phyloP scores from a whole-genome alignment of 2,797 vertebrate species.

The Otolemur crassicaudatus region DNA sequence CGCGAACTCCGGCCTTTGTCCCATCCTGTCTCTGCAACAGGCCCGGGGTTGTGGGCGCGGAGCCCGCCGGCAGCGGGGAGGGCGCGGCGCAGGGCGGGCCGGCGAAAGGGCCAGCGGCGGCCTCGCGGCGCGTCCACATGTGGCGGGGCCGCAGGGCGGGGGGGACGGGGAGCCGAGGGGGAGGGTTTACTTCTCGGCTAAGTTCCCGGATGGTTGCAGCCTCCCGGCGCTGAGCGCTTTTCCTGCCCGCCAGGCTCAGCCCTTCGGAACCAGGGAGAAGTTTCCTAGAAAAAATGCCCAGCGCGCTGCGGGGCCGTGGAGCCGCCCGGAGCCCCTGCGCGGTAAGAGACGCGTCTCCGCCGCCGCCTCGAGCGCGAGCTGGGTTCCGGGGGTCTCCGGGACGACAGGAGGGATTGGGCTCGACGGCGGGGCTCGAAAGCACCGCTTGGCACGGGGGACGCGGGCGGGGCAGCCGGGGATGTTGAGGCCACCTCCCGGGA shows the following conservation, averaged over 20 bases:
- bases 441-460: background rate
- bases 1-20: background rate
- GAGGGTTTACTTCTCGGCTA: constrained; percentile 67
- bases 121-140: constrained; percentile 67
- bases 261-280: constrained; percentile 74
- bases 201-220: constrained; percentile 84
- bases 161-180: constrained; percentile 65
- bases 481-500: background rate
- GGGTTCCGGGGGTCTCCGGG: background rate
- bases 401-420: background rate
- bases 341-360: constrained; percentile 59
- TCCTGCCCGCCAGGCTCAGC: constrained; percentile 76
- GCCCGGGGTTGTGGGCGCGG: background rate
- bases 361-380: background rate
- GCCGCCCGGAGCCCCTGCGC: constrained; percentile 39
- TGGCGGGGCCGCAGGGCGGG: constrained; percentile 66
- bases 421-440: background rate
- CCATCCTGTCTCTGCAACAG: background rate
- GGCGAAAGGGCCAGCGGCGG: constrained; percentile 59
- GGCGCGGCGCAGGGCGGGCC: background rate
- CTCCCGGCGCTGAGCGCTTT: constrained; percentile 80
- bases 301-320: constrained; percentile 74
- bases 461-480: background rate
- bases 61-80: background rate
- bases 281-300: constrained; percentile 78